Percentiles rank a stretch among this genome's conserved stretches.
These are phyloP conservation scores for Thumatha senex DNA, from an alignment of 2,888 invertebrate genomes.

Conservation along the genomic window DNA sequence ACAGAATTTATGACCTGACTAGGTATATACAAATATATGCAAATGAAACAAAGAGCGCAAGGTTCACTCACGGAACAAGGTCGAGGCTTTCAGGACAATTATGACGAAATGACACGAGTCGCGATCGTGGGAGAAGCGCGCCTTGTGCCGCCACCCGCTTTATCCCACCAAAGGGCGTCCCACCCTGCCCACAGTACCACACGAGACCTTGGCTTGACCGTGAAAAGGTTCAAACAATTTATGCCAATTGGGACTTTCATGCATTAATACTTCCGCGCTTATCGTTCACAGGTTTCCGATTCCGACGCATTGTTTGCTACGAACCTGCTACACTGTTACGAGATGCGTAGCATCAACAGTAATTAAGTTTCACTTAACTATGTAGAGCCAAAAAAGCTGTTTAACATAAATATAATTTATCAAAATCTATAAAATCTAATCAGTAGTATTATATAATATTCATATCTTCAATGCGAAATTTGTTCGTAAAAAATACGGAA, in stretches of 20 bases:
- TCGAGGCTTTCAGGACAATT: conserved; percentile 63
- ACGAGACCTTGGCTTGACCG: conserved; percentile 73
- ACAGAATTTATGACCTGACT: too few relatives aligned
- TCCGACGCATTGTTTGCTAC: conserved; percentile 36
- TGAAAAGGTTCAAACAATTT: conserved; percentile 48
- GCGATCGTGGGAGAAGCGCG: conserved; percentile 42
- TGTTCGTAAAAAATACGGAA: conserved; percentile 14
- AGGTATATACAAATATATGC: too few relatives aligned
- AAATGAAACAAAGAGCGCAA: conserved; percentile 61
- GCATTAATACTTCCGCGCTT: conserved; percentile 26
- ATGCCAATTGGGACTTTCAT: conserved; percentile 4
- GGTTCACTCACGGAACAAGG: conserved; percentile 49
- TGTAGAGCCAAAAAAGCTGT: neutral
- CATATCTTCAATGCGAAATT: conserved; percentile 12
- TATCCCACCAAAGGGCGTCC: conserved; percentile 18
- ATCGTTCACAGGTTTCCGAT: conserved; percentile 22
- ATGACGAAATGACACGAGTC: conserved; percentile 47
- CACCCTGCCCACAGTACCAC: conserved; percentile 24
- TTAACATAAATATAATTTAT: neutral
- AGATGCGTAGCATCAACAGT: conserved; percentile 36
- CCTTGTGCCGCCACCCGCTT: conserved; percentile 28
- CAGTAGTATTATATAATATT: conserved; percentile 37
- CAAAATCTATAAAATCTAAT: conserved; percentile 15
- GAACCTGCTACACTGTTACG: conserved; percentile 36
- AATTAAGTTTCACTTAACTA: conserved; percentile 14